A percentile compares a stretch with the other conserved stretches of the same genome.
phyloP scores from a whole-genome alignment of 2,797 vertebrate species.

The Sebastes hubbsi region DNA sequence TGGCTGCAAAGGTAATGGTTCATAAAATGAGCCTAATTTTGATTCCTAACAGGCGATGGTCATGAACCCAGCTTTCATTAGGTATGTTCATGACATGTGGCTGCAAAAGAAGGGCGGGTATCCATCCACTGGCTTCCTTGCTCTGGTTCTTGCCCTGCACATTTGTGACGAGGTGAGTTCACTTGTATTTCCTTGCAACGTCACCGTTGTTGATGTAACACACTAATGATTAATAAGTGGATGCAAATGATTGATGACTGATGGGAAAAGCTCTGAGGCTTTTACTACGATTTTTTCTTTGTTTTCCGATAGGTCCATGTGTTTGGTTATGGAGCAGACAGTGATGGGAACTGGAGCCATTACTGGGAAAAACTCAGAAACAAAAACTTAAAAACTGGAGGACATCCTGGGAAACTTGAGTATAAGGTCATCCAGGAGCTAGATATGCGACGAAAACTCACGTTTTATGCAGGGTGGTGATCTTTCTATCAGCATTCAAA shows the following conservation, averaged over 20 bases:
- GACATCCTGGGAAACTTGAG: slow-evolving; percentile 36
- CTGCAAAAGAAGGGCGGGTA: neutral
- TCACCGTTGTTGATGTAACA: neutral
- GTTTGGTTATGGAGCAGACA: slow-evolving; percentile 65
- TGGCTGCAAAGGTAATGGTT: neutral
- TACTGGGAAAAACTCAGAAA: slow-evolving; percentile 33
- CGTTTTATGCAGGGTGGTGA: neutral
- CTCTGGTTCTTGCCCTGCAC: slow-evolving; percentile 37
- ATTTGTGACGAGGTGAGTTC: slow-evolving; percentile 46
- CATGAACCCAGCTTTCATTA: slow-evolving; percentile 48
- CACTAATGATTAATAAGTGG: too few species aligned
- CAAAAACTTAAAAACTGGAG: neutral
- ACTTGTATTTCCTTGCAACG: neutral
- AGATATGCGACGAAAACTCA: neutral
- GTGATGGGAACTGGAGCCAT: slow-evolving; percentile 62
- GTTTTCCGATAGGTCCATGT: slow-evolving; percentile 42
- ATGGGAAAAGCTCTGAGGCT: neutral
- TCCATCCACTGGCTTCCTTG: slow-evolving; percentile 61
- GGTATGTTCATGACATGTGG: slow-evolving; percentile 37
- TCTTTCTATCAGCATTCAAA: neutral
- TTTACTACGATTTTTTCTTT: too few species aligned
- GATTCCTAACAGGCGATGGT: slow-evolving; percentile 36
- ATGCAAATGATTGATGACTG: too few species aligned
- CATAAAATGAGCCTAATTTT: neutral
- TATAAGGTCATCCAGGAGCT: slow-evolving; percentile 6